Base-by-base conservation (phyloP, 2,888 invertebrate species). In the Nymphalis c-album region DNA sequence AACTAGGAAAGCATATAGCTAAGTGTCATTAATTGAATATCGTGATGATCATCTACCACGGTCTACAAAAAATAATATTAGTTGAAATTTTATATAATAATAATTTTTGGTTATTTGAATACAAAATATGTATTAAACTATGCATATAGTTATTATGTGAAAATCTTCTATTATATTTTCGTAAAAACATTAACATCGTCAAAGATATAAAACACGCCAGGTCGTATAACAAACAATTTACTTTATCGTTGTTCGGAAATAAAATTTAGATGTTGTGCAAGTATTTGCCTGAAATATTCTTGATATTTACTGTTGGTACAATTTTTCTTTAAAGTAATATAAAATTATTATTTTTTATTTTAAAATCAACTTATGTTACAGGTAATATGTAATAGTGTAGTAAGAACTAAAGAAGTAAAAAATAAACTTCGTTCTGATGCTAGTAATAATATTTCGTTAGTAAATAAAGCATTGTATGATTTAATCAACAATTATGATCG, bases 371-470 rank as follows among this genome's bases (percentile, higher is more conserved):
- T 20, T 17, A 26, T 22, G 22, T 73, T 72, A n/a, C 69, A 76
- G 76, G 63, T 69, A 64, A 58, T 57, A 53, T 72, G 69, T 59
- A 35, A 67, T 50, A 31, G n/a, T 31, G 45, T 65, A 3, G 48
- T 65, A 63, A 8, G 53, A 26, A 35, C 40, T 18, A 61, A 72
- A 1, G 66, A 68, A 50, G 53, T 68, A 8, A 69, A 77, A 26
- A 80, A 84, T 31, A 51, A 68, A 46, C 67, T 78, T 45, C 80
- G 85, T 45, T 71, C 78, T 2, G 84, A 85, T 53, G 81, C 87
- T 26, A 78, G 87, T n/a, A 81, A 77, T 70, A 89, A 90, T 66
- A 86, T 88, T 73, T 79, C 88, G 1, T 70, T 80, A 48, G 85
- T 86, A 22, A 88, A 87, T 71, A 78, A 76, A 60, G 80, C 82